Evolutionary conservation across 2,797 vertebrate species (phyloP), one percentile per base, ranked within the genome.

Genomic region (Syncerus caffer): DNA sequence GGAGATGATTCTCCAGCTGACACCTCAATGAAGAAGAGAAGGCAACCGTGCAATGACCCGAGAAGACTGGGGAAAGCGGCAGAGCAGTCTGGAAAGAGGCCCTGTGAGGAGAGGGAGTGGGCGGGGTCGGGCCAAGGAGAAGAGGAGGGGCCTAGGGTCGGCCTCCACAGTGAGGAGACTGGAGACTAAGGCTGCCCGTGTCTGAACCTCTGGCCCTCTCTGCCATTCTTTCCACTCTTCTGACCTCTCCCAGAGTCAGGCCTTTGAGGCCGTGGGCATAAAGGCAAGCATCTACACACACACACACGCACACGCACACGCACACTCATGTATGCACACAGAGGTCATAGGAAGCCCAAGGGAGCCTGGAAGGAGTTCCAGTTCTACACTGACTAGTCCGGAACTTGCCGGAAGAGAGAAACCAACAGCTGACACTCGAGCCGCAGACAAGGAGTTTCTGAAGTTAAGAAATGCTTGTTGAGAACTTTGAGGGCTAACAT

Each of bases 381-480:
- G 29, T 83, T 76, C 12, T 55, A 83, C 13, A 9, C 57, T 34
- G 55, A 34, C 88, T 55, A 27, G 34, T 78, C 15, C 0, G 1
- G 76, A 60, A 10, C 78, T 51, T 71, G 21, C 27, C 3, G 11
- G 86, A 86, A 58, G 71, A 86, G 31, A 31, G 27, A 53, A n/a
- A 67, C 34, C 25, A 82, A 58, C 85, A 83, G 15, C 16, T 23
- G 80, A 71, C 13, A 3, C 16, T 12, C 21, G 34, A 45, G 55
- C 8, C 50, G 50, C 47, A 38, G 80, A 60, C 57, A 27, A 84
- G 84, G 51, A 95, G 62, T 95, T 95, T 84, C 51, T 12, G 57
- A 80, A 64, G 17, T 89, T 58, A 55, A 53, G 92, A 90, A 80
- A 85, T 4, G 21, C 6, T 19, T 2, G 2, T 17, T 47, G 50